Percentiles rank a stretch among this genome's conserved stretches.
Conservation (phyloP, 2,888 invertebrate species). For the Calliopum simillimum region DNA sequence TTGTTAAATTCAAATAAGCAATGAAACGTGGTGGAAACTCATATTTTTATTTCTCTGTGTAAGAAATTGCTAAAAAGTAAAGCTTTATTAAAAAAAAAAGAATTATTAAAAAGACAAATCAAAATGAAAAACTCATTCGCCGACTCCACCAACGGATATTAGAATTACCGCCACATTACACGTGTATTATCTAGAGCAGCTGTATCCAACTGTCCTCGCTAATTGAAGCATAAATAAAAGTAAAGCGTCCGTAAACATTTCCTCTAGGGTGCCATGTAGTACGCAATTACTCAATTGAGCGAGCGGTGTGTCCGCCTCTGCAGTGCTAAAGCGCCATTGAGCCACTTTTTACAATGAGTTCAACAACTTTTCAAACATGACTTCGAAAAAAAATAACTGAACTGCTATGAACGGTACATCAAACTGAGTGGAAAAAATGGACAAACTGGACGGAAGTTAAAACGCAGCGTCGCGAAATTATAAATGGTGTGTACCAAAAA, state of each 20-base stretch:
- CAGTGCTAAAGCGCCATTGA: background rate
- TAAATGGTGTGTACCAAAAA: background rate
- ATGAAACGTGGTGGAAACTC: too few species aligned
- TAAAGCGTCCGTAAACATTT: background rate
- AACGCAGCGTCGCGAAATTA: constrained; percentile 25
- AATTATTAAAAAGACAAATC: too few species aligned
- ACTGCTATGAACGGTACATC: constrained; percentile 22
- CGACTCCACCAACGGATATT: constrained; percentile 13
- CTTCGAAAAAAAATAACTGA: constrained; percentile 9
- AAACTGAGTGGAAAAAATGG: background rate
- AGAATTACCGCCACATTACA: constrained; percentile 1
- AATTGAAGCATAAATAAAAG: constrained; percentile 26
- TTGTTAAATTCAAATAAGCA: too few species aligned
- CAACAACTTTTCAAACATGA: constrained; percentile 21
- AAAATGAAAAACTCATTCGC: too few species aligned
- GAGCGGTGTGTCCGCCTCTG: constrained; percentile 21
- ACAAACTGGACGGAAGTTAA: constrained; percentile 6
- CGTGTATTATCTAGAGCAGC: constrained; percentile 5
- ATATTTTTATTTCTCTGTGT: too few species aligned
- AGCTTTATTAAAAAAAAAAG: too few species aligned
- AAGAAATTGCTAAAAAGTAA: too few species aligned
- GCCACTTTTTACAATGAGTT: constrained; percentile 20
- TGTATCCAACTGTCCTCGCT: constrained; percentile 22
- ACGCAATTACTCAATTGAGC: background rate
- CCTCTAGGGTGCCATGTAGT: constrained; percentile 1